Conservation (phyloP, 2,113 vertebrate genomes). For the Eretmochelys imbricata region DNA sequence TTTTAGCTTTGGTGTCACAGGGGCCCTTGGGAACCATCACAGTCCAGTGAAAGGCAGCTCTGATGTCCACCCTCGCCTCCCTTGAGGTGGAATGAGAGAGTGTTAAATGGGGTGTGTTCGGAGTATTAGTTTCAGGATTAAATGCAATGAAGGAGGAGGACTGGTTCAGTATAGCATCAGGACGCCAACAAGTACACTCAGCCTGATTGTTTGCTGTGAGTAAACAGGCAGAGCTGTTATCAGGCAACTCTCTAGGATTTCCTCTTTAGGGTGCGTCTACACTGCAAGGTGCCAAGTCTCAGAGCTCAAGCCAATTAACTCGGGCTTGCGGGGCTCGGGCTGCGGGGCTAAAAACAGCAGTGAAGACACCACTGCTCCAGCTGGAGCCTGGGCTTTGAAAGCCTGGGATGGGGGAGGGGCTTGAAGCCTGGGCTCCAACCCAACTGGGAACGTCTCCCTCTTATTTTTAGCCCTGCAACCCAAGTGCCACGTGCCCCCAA, state of each 20-base stretch:
- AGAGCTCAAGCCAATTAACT: too few relatives aligned
- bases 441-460: too few relatives aligned
- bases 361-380: too few relatives aligned
- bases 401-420: too few relatives aligned
- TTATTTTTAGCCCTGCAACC: too few relatives aligned
- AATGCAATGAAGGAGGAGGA: not conserved
- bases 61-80: not conserved
- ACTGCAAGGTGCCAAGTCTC: too few relatives aligned
- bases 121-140: not conserved
- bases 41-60: accelerated
- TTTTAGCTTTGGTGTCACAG: not conserved
- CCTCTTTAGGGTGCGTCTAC: too few relatives aligned
- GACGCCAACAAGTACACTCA: not conserved
- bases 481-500: too few relatives aligned
- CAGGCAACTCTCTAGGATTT: not conserved
- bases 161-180: not conserved
- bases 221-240: not conserved
- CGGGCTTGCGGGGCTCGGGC: too few relatives aligned
- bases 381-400: too few relatives aligned
- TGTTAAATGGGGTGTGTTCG: not conserved
- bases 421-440: too few relatives aligned
- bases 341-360: too few relatives aligned
- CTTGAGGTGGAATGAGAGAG: accelerated
- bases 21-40: not conserved
- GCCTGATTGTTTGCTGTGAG: not conserved